Conservation (phyloP, 2,113 vertebrate genomes). For the Cathartes aura region DNA sequence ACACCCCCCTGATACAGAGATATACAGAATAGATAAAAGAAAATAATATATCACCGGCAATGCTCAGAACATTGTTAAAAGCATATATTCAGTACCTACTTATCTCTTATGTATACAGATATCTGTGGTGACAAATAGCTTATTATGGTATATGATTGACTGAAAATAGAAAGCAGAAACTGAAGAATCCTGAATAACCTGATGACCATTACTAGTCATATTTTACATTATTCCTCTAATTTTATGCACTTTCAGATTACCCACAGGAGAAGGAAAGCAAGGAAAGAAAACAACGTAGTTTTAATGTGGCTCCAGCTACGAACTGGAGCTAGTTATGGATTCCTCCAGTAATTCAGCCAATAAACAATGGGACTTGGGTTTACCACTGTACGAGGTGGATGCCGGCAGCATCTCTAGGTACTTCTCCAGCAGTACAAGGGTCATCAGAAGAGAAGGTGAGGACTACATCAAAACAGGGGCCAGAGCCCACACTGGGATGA, state of each 20-base stretch:
- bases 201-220: neutral
- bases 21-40: slow-evolving; percentile 39
- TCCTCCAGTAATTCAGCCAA: neutral
- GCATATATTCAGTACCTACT: slow-evolving; percentile 1
- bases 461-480: neutral
- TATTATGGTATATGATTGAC: slow-evolving; percentile 18
- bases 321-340: neutral
- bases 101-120: slow-evolving; percentile 42
- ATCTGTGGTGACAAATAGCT: slow-evolving; percentile 28
- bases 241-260: neutral
- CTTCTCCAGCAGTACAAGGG: neutral
- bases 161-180: slow-evolving; percentile 18
- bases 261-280: neutral
- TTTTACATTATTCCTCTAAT: neutral
- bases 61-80: neutral
- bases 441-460: neutral
- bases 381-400: neutral
- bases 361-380: neutral
- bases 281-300: neutral
- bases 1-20: slow-evolving; percentile 44
- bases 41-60: slow-evolving; percentile 46
- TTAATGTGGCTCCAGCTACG: neutral
- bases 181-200: neutral
- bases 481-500: neutral
- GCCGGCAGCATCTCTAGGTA: neutral